phyloP scores from a whole-genome alignment of 2,888 invertebrate genomes.

The Ectobius pallidus region DNA sequence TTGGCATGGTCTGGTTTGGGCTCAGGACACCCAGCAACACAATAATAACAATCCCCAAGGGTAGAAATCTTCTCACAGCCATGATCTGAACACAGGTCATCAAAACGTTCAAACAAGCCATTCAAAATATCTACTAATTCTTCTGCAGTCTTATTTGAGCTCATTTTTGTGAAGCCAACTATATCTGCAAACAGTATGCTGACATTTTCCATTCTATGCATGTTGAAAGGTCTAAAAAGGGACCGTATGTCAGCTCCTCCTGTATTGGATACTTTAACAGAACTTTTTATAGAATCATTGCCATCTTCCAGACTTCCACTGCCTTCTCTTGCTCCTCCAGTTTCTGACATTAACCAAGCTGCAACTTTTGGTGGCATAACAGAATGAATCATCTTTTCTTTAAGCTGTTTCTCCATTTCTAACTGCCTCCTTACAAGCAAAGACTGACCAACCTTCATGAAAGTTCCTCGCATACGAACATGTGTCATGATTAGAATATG shows the following conservation, averaged over 20 bases:
- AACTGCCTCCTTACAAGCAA: constrained; percentile 86
- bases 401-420: constrained; percentile 91
- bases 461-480: constrained; percentile 92
- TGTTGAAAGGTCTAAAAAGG: constrained; percentile 93
- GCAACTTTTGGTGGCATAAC: constrained; percentile 97
- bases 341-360: constrained; percentile 80
- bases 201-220: constrained; percentile 95
- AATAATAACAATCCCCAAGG: constrained; percentile 91
- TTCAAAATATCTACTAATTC: constrained; percentile 94
- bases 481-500: constrained; percentile 93
- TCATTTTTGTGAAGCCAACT: constrained; percentile 97
- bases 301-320: constrained; percentile 51
- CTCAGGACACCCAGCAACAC: constrained; percentile 95
- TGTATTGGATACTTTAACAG: constrained; percentile 13
- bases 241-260: constrained; percentile 68
- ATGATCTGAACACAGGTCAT: constrained; percentile 83
- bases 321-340: constrained; percentile 60
- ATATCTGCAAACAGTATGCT: constrained; percentile 98
- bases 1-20: constrained; percentile 90
- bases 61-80: constrained; percentile 98
- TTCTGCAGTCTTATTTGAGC: constrained; percentile 94
- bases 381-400: constrained; percentile 96
- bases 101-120: constrained; percentile 95
- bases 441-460: constrained; percentile 96
- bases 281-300: constrained; percentile 52